Percentiles rank a stretch among this genome's conserved stretches.
These are phyloP conservation scores for Dicentrarchus labrax DNA, from an alignment of 2,113 vertebrate species.

Conservation along the genomic window DNA sequence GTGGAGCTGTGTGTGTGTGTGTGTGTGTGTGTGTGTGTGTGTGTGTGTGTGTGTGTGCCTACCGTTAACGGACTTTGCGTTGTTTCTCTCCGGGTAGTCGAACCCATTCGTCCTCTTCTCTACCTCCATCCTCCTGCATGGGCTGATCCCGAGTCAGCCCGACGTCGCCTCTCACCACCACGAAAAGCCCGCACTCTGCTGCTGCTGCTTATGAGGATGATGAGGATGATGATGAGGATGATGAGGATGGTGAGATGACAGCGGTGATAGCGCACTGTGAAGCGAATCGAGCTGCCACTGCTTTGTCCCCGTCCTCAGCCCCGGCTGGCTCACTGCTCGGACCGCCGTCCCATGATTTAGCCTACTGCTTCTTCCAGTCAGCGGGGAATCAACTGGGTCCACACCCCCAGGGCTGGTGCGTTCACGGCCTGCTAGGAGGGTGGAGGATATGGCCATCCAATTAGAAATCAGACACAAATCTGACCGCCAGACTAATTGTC, in stretches of 20 bases:
- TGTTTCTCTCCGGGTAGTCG: slow-evolving; percentile 82
- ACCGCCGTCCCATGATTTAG: slow-evolving; percentile 69
- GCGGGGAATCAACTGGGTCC: slow-evolving; percentile 61
- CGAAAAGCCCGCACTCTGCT: neutral
- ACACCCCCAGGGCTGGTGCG: slow-evolving; percentile 70
- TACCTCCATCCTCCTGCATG: slow-evolving; percentile 83
- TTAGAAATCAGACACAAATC: neutral
- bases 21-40: neutral
- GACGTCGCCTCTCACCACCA: slow-evolving; percentile 34
- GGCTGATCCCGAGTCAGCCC: slow-evolving; percentile 56
- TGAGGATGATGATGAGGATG: neutral
- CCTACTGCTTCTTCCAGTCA: slow-evolving; percentile 52
- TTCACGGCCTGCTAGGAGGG: slow-evolving; percentile 22
- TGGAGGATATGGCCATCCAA: slow-evolving; percentile 4
- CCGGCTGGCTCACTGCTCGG: slow-evolving; percentile 50
- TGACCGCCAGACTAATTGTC: too few species aligned
- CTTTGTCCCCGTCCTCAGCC: slow-evolving; percentile 36
- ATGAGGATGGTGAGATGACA: neutral
- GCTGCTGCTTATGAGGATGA: neutral
- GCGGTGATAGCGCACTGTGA: neutral
- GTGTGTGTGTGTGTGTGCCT: slow-evolving; percentile 34
- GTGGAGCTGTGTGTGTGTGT: neutral
- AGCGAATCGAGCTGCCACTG: neutral
- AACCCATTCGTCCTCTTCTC: slow-evolving; percentile 84
- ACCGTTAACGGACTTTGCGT: slow-evolving; percentile 80